Conservation (phyloP, 2,888 invertebrate species). For the Drosophila mettleri region DNA sequence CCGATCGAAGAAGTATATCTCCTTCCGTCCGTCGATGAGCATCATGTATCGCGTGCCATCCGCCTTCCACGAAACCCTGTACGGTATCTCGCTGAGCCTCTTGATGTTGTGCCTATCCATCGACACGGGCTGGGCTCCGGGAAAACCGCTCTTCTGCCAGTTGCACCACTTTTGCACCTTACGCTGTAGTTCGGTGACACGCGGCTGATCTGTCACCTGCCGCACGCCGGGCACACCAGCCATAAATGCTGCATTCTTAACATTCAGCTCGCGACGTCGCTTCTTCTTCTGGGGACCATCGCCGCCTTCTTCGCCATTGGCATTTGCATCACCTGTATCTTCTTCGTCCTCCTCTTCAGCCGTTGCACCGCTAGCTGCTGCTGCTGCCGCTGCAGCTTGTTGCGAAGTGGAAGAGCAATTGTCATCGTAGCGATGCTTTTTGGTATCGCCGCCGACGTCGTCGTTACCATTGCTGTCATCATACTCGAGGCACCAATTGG, state of each 20-base stretch:
- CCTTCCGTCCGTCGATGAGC: slow-evolving; percentile 93
- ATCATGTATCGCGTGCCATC: slow-evolving; percentile 99
- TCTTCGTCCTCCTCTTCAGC: slow-evolving; percentile 49
- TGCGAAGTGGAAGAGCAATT: slow-evolving; percentile 66
- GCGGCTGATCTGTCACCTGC: slow-evolving; percentile 88
- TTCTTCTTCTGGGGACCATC: slow-evolving; percentile 82
- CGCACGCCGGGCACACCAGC: slow-evolving; percentile 92
- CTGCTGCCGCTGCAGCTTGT: slow-evolving; percentile 55
- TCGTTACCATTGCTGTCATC: slow-evolving; percentile 85
- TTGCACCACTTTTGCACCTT: slow-evolving; percentile 92
- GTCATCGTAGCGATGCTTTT: slow-evolving; percentile 71
- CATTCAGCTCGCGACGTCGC: slow-evolving; percentile 86
- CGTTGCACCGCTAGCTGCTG: slow-evolving; percentile 20
- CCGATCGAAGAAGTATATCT: slow-evolving; percentile 97
- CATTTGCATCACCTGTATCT: slow-evolving; percentile 38
- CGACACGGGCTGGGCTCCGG: slow-evolving; percentile 98
- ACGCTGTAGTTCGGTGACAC: slow-evolving; percentile 89
- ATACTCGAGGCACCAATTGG: slow-evolving; percentile 93
- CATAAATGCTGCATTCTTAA: slow-evolving; percentile 92
- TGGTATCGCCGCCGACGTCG: slow-evolving; percentile 39
- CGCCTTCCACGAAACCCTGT: slow-evolving; percentile 99
- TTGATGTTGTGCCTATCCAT: slow-evolving; percentile 94
- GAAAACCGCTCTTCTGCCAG: slow-evolving; percentile 93
- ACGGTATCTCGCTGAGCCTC: slow-evolving; percentile 91
- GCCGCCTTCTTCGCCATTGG: slow-evolving; percentile 51